Conservation (phyloP, 2,797 vertebrate genomes). For the Pseudotriccus pelzelni region DNA sequence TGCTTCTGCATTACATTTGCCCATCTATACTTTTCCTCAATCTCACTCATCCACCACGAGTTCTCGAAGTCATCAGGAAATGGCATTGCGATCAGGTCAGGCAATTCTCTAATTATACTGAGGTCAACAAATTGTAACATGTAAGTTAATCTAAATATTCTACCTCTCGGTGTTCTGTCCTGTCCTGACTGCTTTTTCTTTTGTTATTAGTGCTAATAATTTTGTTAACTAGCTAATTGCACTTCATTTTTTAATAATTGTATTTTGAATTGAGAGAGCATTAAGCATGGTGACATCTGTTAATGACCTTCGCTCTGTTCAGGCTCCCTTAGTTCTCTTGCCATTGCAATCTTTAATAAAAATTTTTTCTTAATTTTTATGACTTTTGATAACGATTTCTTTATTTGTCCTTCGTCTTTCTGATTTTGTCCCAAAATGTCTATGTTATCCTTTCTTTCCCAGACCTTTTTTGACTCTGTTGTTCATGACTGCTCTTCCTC, state of each 20-base stretch:
- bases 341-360: neutral
- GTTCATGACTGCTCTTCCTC: neutral
- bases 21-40: neutral
- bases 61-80: neutral
- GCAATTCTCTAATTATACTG: neutral
- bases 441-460: neutral
- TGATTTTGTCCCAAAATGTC: neutral
- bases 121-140: neutral
- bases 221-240: neutral
- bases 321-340: neutral
- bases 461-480: neutral
- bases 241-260: neutral
- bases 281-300: neutral
- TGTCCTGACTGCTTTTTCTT: neutral
- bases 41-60: neutral
- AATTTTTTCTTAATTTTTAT: neutral
- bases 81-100: neutral
- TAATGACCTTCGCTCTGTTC: neutral
- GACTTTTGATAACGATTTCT: neutral
- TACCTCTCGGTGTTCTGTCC: neutral
- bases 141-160: neutral
- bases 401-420: neutral
- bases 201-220: neutral
- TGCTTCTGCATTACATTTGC: neutral
- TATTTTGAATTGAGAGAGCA: neutral